Evolutionary conservation across 1,140 invertebrate species (phyloP), one percentile per base, ranked within the genome.

Genomic region (Drosophila tsacasi): DNA sequence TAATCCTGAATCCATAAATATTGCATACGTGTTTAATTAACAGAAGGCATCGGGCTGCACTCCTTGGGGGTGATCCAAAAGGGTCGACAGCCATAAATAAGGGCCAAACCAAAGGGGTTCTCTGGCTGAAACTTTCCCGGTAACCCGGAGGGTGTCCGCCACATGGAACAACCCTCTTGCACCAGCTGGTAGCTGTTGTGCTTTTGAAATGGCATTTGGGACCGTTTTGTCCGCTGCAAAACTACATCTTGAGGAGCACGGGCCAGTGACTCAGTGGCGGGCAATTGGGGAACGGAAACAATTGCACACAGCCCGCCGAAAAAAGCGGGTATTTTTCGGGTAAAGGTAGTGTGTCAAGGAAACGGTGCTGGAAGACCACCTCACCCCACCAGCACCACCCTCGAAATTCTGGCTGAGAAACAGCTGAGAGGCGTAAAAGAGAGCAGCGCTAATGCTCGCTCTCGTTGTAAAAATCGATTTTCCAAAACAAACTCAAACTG

Each of bases 301-400:
- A 68, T 67, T 71, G 67, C 67, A 71, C 67, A 69, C 67, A 54
- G 60, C 52, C 65, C 61, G 50, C 64, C 55, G 66, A 40, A 46
- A 46, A 50, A 50, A 67, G 27, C 54, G 54, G 32, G 15, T 52
- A 64, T 67, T 60, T 60, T 68, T 30, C 49, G 67, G 49, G 37
- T 32, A 57, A 68, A 71, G 67, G 67, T 86, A 79, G 61, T 61
- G 21, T 75, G 66, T 75, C 84, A 78, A 86, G 84, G 72, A 75
- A 75, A 75, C 30, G 47, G 37, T 32, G 46, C 44, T 61, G 57
- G 46, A 73, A 69, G 27, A 42, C 46, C 54, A 49, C 25, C 63
- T 21, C 35, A 27, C 32, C 7, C 23, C 42, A 13, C 35, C 37
- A 52, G 4, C 44, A 30, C 47, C 58, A 46, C 72, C 68, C 47